Conservation (phyloP, 2,888 invertebrate species). For the Drosophila acutilabella region DNA sequence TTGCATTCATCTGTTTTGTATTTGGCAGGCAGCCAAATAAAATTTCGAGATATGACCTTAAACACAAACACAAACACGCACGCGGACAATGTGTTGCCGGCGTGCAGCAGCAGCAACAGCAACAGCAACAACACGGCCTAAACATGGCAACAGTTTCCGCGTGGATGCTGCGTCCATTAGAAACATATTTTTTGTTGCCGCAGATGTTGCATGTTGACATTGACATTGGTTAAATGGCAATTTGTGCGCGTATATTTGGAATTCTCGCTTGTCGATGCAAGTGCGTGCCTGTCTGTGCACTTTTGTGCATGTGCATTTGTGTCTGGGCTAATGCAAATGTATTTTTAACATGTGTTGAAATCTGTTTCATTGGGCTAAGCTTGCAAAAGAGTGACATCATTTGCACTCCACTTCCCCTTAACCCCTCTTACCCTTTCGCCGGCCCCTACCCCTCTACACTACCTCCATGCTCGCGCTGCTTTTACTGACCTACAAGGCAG, state of each 20-base stretch:
- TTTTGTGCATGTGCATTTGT: constrained; percentile 4
- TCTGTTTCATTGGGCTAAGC: constrained; percentile 75
- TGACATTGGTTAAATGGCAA: constrained; percentile 78
- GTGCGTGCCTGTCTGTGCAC: constrained; percentile 12
- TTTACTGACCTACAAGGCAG: constrained; percentile 67
- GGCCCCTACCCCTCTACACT: constrained; percentile 10
- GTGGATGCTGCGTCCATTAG: constrained; percentile 78
- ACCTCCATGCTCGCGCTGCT: neutral
- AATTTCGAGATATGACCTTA: constrained; percentile 78
- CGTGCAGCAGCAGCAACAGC: constrained; percentile 39
- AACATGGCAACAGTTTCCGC: constrained; percentile 72
- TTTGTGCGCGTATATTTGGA: constrained; percentile 71
- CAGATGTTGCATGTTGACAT: constrained; percentile 73
- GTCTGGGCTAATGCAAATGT: constrained; percentile 57
- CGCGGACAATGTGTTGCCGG: constrained; percentile 53
- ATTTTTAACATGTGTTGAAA: constrained; percentile 65
- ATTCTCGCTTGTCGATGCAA: constrained; percentile 23
- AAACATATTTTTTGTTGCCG: constrained; percentile 67
- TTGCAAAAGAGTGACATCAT: constrained; percentile 59
- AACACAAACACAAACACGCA: constrained; percentile 43
- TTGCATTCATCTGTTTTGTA: constrained; percentile 70
- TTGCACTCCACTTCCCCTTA: constrained; percentile 13
- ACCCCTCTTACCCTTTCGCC: no score
- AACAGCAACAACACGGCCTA: constrained; percentile 46
- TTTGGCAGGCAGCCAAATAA: constrained; percentile 79